Conservation (phyloP, 2,797 vertebrate genomes). For the Sebastes elongatus region DNA sequence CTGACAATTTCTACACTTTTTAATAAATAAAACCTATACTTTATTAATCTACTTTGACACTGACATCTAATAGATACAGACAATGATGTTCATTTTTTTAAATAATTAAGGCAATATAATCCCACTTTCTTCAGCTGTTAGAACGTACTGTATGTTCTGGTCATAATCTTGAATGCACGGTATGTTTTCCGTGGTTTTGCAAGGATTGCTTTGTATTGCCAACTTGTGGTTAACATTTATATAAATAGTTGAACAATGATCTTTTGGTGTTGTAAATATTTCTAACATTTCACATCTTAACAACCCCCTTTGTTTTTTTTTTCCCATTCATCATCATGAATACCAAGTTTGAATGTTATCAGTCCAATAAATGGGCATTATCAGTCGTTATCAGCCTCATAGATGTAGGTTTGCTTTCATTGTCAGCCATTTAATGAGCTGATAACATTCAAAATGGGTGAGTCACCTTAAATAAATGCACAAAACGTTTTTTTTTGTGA, state of each 20-base stretch:
- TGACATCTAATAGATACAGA: not conserved
- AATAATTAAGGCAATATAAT: not conserved
- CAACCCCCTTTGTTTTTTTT: too few relatives aligned
- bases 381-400: too few relatives aligned
- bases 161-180: not conserved
- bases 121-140: not conserved
- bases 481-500: not conserved
- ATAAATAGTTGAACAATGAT: not conserved
- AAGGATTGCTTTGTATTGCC: not conserved
- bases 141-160: not conserved
- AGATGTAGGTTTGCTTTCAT: not conserved
- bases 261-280: not conserved
- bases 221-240: not conserved
- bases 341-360: too few relatives aligned
- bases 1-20: not conserved
- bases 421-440: not conserved
- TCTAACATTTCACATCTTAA: not conserved
- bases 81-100: not conserved
- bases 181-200: not conserved
- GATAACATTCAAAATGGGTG: not conserved
- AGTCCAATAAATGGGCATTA: too few relatives aligned
- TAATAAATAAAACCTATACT: not conserved
- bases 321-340: too few relatives aligned
- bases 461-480: not conserved
- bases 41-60: not conserved